Conservation (phyloP, 1,140 invertebrate species). For the Laupala kohalensis region DNA sequence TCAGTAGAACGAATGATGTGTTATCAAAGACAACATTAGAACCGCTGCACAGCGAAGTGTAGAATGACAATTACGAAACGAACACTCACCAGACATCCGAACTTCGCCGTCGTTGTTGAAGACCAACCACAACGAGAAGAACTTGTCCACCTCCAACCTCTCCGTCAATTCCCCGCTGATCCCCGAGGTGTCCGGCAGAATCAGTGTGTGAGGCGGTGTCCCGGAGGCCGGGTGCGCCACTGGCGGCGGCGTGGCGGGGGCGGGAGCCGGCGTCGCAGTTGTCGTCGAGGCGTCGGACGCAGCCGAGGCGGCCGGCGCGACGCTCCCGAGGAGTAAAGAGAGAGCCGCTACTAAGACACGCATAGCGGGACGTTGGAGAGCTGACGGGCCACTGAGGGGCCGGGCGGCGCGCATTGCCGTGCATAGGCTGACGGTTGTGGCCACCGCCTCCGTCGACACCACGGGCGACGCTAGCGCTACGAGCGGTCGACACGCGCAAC, state of each 20-base stretch:
- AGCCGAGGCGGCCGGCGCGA: neutral
- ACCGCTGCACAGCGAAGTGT: no score
- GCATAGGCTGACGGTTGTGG: neutral
- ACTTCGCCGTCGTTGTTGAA: conserved; percentile 38
- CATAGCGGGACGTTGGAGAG: neutral
- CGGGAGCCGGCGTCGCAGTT: no score
- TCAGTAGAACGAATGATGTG: no score
- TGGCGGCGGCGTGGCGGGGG: neutral
- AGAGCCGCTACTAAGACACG: neutral
- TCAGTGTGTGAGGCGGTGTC: conserved; percentile 8
- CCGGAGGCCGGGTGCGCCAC: conserved; percentile 8
- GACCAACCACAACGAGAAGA: conserved; percentile 38
- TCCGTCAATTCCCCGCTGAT: conserved; percentile 34
- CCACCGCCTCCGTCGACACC: no score
- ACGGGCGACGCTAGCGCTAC: no score
- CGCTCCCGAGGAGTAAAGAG: neutral
- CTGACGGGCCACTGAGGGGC: neutral
- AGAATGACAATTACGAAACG: no score
- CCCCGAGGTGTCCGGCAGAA: conserved; percentile 33
- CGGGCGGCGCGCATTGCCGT: no score
- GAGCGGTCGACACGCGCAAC: neutral
- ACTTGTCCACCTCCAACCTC: conserved; percentile 32
- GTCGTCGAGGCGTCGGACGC: no score
- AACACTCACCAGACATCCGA: conserved; percentile 33
- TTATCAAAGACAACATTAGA: no score